These are phyloP conservation scores for Hemaris fuciformis DNA, from an alignment of 2,888 invertebrate genomes.

Conservation along the genomic window DNA sequence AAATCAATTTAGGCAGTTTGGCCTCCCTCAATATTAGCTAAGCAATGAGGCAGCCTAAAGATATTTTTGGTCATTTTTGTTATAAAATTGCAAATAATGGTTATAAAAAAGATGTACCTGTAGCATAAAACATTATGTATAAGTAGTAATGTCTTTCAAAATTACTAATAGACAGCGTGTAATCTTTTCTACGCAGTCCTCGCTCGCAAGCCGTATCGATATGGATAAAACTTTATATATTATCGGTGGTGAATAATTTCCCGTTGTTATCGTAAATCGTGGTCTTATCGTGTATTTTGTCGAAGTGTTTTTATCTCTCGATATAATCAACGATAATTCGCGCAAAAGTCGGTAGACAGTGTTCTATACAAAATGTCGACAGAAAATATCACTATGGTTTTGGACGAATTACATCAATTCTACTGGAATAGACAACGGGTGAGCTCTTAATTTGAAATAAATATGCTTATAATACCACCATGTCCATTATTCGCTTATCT, in stretches of 20 bases:
- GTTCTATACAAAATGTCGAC: conserved; percentile 4
- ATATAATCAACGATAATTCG: conserved; percentile 4
- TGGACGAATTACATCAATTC: conserved; percentile 12
- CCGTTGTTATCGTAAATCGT: conserved; percentile 4
- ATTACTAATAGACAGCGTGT: neutral
- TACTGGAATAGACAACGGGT: conserved; percentile 11
- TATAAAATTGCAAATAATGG: too few relatives aligned
- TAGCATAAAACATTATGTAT: neutral
- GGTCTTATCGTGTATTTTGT: conserved; percentile 6
- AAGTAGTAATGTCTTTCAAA: too few relatives aligned
- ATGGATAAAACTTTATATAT: neutral
- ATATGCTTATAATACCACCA: neutral
- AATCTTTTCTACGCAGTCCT: neutral
- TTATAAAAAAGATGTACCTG: neutral
- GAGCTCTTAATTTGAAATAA: neutral
- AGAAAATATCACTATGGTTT: neutral
- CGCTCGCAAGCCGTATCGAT: neutral
- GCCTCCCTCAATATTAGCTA: too few relatives aligned
- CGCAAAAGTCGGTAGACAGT: neutral
- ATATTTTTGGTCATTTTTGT: too few relatives aligned
- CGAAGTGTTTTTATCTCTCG: conserved; percentile 3
- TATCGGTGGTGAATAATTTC: conserved; percentile 4
- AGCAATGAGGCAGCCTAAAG: too few relatives aligned
- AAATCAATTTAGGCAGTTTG: too few relatives aligned
- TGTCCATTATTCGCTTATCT: neutral